phyloP scores from a whole-genome alignment of 2,113 vertebrate genomes.

The Microcebus lehilahytsara region DNA sequence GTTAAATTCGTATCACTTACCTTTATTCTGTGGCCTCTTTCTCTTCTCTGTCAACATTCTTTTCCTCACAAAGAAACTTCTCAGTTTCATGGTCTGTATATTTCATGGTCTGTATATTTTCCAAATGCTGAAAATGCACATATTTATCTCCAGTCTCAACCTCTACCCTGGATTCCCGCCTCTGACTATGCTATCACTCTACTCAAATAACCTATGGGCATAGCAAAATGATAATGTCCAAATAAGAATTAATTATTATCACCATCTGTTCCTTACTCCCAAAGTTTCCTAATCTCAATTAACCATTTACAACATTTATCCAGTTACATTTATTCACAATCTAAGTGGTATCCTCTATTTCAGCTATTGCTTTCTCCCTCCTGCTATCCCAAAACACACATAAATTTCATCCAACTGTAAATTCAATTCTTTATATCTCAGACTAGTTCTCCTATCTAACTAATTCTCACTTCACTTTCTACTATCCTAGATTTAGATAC shows the following conservation, averaged over 20 bases:
- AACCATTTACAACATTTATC: not conserved
- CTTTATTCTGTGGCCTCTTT: not conserved
- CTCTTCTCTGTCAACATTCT: not conserved
- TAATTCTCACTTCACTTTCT: not conserved
- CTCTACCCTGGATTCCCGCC: not conserved
- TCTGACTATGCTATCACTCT: not conserved
- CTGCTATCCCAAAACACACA: not conserved
- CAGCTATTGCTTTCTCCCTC: not conserved
- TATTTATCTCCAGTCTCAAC: not conserved
- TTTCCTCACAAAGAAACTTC: too few species aligned
- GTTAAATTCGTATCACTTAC: not conserved
- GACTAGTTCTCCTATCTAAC: not conserved
- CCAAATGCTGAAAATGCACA: not conserved
- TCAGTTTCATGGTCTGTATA: not conserved
- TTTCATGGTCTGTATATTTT: not conserved
- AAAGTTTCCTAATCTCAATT: not conserved
- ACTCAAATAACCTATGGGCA: not conserved
- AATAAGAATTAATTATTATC: not conserved
- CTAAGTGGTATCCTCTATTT: not conserved
- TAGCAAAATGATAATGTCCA: not conserved
- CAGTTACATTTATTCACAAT: not conserved
- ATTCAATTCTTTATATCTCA: not conserved
- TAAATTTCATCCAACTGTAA: not conserved
- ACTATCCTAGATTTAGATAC: not conserved
- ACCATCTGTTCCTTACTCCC: too few species aligned